These are phyloP conservation scores for Dromiciops gliroides DNA, from an alignment of 2,113 vertebrate genomes.

Conservation along the genomic window DNA sequence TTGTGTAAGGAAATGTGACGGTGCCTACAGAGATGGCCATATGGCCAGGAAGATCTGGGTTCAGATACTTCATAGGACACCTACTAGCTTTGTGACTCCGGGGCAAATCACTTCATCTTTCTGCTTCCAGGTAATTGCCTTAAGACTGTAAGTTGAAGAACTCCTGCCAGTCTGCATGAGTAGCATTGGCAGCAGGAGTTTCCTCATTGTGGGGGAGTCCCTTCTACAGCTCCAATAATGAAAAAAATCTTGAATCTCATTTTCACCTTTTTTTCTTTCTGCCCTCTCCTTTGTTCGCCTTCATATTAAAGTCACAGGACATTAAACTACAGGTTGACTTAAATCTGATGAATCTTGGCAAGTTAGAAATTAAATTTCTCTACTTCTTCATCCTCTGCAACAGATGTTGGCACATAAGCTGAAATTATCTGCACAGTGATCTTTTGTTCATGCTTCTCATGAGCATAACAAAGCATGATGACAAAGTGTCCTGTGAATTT, in stretches of 20 bases:
- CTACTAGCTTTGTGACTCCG: background rate
- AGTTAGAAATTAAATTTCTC: background rate
- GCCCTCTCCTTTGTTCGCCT: background rate
- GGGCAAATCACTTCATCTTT: background rate
- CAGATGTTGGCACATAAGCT: background rate
- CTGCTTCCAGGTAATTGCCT: background rate
- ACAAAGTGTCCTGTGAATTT: background rate
- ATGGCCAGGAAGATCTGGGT: background rate
- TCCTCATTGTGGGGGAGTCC: background rate
- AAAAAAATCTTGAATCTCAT: background rate
- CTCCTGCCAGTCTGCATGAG: background rate
- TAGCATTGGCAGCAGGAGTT: background rate
- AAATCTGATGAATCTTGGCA: background rate
- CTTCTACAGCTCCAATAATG: background rate
- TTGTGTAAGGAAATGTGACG: background rate
- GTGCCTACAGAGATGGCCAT: background rate
- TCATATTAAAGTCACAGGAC: background rate
- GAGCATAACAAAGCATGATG: background rate
- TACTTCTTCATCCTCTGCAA: background rate
- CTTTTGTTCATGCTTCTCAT: background rate
- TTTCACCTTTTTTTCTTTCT: background rate
- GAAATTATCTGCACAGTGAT: background rate
- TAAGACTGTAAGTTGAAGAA: background rate
- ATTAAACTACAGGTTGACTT: background rate
- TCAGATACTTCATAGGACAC: background rate